phyloP scores from a whole-genome alignment of 2,888 invertebrate species.

The Drosophila vallismaia region DNA sequence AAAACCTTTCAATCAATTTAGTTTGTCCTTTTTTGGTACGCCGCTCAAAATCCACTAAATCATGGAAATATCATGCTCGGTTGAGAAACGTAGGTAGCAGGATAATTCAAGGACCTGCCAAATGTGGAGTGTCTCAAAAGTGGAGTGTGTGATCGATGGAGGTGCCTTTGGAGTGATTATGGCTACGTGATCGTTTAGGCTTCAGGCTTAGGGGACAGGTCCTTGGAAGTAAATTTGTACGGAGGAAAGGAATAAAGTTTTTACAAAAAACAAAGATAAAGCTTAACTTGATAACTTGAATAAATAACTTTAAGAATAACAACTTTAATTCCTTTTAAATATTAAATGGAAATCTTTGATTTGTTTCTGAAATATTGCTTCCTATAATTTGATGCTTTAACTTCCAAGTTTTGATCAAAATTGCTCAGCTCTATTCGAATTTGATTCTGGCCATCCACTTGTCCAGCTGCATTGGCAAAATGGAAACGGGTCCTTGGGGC shows the following conservation, averaged over 20 bases:
- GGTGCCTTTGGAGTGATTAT: conserved; percentile 2
- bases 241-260: no score
- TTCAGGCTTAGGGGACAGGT: no score
- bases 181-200: conserved; percentile 26
- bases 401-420: neutral
- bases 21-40: conserved; percentile 3
- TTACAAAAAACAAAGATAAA: no score
- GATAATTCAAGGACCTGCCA: conserved; percentile 16
- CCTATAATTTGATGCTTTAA: neutral
- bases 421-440: neutral
- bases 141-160: conserved; percentile 9
- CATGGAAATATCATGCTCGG: conserved; percentile 15
- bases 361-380: no score
- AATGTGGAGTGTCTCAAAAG: neutral
- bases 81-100: conserved; percentile 17
- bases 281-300: no score
- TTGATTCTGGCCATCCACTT: conserved; percentile 7
- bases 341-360: no score
- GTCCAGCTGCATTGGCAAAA: conserved; percentile 49
- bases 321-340: no score
- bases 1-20: conserved; percentile 19
- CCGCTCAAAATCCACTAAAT: conserved; percentile 19
- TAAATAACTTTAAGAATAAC: no score
- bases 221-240: no score
- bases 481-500: conserved; percentile 63